Conservation (phyloP, 2,888 invertebrate species). For the Drosophila trichaetosa region DNA sequence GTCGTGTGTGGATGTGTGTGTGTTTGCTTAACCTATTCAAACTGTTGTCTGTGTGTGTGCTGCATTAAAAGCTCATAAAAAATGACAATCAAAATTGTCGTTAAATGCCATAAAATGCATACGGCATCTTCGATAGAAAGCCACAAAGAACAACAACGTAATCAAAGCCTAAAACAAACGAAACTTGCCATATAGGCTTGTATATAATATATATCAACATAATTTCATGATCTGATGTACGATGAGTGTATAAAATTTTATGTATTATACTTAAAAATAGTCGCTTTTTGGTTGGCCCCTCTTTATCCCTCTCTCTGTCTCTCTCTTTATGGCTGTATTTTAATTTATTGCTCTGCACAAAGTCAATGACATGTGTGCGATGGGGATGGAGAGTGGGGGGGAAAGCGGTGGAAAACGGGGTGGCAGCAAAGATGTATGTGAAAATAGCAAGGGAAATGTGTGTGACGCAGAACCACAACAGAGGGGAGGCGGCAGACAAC, state of each 20-base stretch:
- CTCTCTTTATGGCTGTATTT: slow-evolving; percentile 48
- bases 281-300: slow-evolving; percentile 45
- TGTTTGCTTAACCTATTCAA: slow-evolving; percentile 39
- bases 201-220: slow-evolving; percentile 14
- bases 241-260: slow-evolving; percentile 49
- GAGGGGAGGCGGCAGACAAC: background rate
- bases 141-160: slow-evolving; percentile 11
- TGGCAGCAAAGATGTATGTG: slow-evolving; percentile 14
- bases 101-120: slow-evolving; percentile 60
- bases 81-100: slow-evolving; percentile 59
- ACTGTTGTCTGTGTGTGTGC: slow-evolving; percentile 10
- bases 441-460: slow-evolving; percentile 40
- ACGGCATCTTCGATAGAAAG: slow-evolving; percentile 26
- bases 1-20: background rate
- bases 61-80: slow-evolving; percentile 62
- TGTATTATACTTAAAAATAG: slow-evolving; percentile 58
- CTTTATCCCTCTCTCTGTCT: slow-evolving; percentile 42
- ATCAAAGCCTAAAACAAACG: slow-evolving; percentile 48
- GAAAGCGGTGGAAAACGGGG: slow-evolving; percentile 6
- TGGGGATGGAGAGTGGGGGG: slow-evolving; percentile 3
- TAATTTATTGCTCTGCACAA: slow-evolving; percentile 62
- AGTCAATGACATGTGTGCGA: slow-evolving; percentile 67
- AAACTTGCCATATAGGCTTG: slow-evolving; percentile 42
- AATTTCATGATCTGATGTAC: slow-evolving; percentile 36
- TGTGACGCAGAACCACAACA: slow-evolving; percentile 44